Evolutionary conservation across 37 sponge, comb jelly and placozoan genomes (phyloP).

Genomic region (Aphrocallistes beatrix): DNA sequence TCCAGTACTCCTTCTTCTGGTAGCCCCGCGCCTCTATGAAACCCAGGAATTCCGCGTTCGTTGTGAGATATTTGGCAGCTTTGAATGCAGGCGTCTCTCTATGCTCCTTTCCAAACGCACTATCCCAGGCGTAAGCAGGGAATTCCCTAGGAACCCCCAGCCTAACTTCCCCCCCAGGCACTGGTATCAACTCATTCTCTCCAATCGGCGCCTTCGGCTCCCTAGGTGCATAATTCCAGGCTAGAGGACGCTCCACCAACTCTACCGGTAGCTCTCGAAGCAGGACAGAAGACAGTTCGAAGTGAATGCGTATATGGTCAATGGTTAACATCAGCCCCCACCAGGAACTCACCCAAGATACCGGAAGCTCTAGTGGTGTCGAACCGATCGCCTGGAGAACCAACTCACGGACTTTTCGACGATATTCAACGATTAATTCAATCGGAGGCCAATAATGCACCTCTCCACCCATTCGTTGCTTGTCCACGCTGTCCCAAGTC

Average conservation of each 20-base stretch:
- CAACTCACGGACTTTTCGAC: background rate
- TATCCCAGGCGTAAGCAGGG: constrained; percentile 85
- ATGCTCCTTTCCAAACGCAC: constrained; percentile 52
- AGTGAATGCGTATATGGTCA: constrained; percentile 38
- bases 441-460: background rate
- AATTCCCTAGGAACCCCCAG: constrained; percentile 64
- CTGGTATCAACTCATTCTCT: constrained; percentile 44
- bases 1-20: constrained; percentile 49
- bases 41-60: constrained; percentile 60
- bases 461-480: background rate
- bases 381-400: background rate
- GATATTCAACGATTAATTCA: background rate
- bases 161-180: constrained; percentile 31
- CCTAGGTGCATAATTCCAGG: constrained; percentile 68
- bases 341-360: background rate
- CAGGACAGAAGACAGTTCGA: constrained; percentile 69
- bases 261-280: constrained; percentile 62
- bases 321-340: background rate
- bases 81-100: constrained; percentile 66
- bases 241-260: constrained; percentile 32
- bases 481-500: constrained; percentile 65
- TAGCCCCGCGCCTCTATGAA: constrained; percentile 66
- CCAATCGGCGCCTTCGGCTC: constrained; percentile 32
- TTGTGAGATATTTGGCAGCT: constrained; percentile 46
- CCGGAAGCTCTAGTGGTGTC: background rate